Evolutionary conservation across 2,888 invertebrate species (phyloP), one percentile per base, ranked within the genome.

Genomic region (Lasioglossum oenotherae): DNA sequence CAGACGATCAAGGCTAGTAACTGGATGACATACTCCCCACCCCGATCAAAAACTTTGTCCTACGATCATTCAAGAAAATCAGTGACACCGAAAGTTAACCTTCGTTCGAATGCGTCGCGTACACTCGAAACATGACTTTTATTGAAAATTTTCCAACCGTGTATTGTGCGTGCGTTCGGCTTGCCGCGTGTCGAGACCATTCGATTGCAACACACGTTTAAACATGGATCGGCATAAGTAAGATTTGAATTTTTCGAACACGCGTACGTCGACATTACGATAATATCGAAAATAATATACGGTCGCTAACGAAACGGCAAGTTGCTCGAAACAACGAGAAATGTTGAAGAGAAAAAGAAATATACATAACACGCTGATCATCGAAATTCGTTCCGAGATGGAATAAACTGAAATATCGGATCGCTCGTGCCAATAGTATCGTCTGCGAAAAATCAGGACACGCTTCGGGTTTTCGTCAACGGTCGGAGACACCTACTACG

Each of bases 1-100:
- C 94, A 81, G 78, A 80, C 81, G 92, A 94, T 95, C 95, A 95
- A 95, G 94, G 94, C 93, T 92, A 93, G 93, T 93, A 92, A 93
- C 93, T 92, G 90, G 92, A 91, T 92, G 91, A 92, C 89, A 91
- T 86, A 82, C 86, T 87, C 90, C 87, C 88, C 87, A 82, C 87
- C 79, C 71, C 67, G 71, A 71, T 60, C 78, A 64, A 84, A 81
- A 83, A 77, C 76, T 87, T 80, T 27, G 75, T 85, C 74, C 74
- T 80, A 76, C 82, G 85, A 89, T 81, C 89, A 89, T 87, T 88
- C 85, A 90, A 79, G 71, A 86, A 85, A 73, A 83, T 80, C 35
- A 23, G 38, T 35, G 64, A 53, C 64, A 84, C 69, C 69, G 23
- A 19, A 67, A 19, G 19, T 67, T 35, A 60, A 31, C 64, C 64